Base-by-base conservation (phyloP, 2,888 invertebrate genomes). In the Biston betularia region DNA sequence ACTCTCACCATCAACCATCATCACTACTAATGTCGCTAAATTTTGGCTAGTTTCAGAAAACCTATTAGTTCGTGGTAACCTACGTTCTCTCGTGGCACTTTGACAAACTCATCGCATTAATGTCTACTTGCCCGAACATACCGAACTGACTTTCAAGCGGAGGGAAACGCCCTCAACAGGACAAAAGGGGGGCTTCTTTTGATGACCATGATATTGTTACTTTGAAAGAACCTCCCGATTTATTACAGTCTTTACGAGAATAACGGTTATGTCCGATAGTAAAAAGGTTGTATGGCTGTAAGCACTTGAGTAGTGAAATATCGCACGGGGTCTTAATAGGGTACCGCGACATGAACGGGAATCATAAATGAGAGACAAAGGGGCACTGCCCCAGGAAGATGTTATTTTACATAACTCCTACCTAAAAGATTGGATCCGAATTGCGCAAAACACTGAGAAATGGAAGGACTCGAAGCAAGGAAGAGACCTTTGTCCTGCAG, bases 161-260 rank as follows among this genome's bases (percentile, higher is more conserved):
- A 33, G 11, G 40, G 34, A 35, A 49, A 42, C 44, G 40, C 38
- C 12, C 55, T 42, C 60, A 56, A 55, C 50, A 35, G 66, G 66
- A 66, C 66, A 62, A 66, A 57, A 56, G 61, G 46, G 53, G 53
- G 59, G 57, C 57, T 48, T 53, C 66, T 50, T 62, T 62, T 62
- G 66, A 66, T 62, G 57, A 57, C 62, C 53, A 15, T 54, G 57
- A 62, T 66, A 62, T 66, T 58, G 66, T 57, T 66, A 66, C 58
- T 49, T 46, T 38, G 42, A 62, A 66, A 58, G 62, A 42, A 61
- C n/a, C 35, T 48, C 42, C 48, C 57, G 48, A 57, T 62, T 57
- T 62, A 66, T 57, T 62, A 58, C 61, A 46, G 50, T 53, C 50
- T 52, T 56, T 56, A 52, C 12, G 40, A 49, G 60, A 65, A 56